phyloP scores from a whole-genome alignment of 2,888 invertebrate species.

The Adelphocoris suturalis region DNA sequence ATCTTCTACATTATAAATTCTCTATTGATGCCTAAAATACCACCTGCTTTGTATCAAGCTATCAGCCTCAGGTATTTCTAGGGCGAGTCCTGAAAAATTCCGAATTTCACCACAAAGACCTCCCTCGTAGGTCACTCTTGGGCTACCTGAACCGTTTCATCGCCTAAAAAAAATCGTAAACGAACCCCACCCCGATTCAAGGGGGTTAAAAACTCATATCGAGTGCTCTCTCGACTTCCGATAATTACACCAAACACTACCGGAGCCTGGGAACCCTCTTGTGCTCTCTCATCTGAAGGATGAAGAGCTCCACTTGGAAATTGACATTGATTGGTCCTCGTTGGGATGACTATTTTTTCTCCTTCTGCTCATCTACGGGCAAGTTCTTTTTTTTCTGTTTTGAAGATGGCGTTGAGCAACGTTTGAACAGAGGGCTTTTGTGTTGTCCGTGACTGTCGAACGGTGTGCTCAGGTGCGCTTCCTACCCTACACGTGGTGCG shows the following conservation, averaged over 20 bases:
- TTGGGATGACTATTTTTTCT: slow-evolving; percentile 35
- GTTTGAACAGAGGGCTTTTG: slow-evolving; percentile 63
- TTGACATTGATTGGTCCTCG: slow-evolving; percentile 45
- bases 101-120: background rate
- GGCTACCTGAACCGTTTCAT: background rate
- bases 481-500: slow-evolving; percentile 30
- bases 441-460: slow-evolving; percentile 58
- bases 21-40: no score
- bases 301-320: slow-evolving; percentile 15
- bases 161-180: background rate
- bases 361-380: background rate
- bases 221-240: slow-evolving; percentile 5
- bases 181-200: background rate
- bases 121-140: background rate
- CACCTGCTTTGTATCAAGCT: no score
- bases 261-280: slow-evolving; percentile 25
- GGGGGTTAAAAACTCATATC: background rate
- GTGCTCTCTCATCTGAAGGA: background rate
- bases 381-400: background rate
- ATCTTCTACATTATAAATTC: no score
- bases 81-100: background rate
- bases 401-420: slow-evolving; percentile 45
- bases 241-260: slow-evolving; percentile 6
- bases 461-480: slow-evolving; percentile 62
- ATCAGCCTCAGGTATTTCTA: no score